Percentiles rank a stretch among this genome's conserved stretches.
Conservation (phyloP, 2,113 vertebrate genomes). For the Micronycteris hirsuta region DNA sequence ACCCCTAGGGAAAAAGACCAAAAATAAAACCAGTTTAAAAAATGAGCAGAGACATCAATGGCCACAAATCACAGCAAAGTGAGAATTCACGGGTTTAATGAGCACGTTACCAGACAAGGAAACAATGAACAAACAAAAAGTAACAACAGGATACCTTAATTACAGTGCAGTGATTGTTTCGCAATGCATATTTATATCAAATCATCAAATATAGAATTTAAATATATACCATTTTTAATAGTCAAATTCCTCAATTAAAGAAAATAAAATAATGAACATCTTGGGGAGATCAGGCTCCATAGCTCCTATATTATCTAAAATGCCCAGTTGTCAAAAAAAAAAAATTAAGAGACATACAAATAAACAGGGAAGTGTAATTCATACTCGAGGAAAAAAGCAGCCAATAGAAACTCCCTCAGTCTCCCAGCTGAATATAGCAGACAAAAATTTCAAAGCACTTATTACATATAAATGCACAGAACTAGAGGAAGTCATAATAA, state of each 20-base stretch:
- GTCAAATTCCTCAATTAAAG: not conserved
- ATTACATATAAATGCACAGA: not conserved
- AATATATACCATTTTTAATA: not conserved
- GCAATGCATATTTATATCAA: not conserved
- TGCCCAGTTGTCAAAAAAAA: not conserved
- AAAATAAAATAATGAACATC: not conserved
- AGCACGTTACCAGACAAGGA: not conserved
- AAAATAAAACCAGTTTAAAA: conserved; percentile 4
- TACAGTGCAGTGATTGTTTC: not conserved
- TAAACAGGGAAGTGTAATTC: not conserved
- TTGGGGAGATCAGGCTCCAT: not conserved
- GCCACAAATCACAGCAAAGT: not conserved
- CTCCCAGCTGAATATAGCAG: not conserved
- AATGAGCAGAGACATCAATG: not conserved
- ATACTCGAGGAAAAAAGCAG: not conserved
- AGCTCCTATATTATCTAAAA: not conserved
- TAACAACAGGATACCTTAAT: not conserved
- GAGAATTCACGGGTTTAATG: not conserved
- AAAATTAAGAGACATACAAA: conserved; percentile 17
- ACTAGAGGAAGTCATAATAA: not conserved
- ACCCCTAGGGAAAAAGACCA: not conserved
- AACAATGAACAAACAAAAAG: not conserved
- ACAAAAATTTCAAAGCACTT: conserved; percentile 20
- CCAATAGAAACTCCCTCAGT: not conserved
- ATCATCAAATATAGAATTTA: not conserved